Percentiles rank a stretch among this genome's conserved stretches.
These are phyloP conservation scores for Aphidius colemani DNA, from an alignment of 2,888 invertebrate species.

Conservation along the genomic window DNA sequence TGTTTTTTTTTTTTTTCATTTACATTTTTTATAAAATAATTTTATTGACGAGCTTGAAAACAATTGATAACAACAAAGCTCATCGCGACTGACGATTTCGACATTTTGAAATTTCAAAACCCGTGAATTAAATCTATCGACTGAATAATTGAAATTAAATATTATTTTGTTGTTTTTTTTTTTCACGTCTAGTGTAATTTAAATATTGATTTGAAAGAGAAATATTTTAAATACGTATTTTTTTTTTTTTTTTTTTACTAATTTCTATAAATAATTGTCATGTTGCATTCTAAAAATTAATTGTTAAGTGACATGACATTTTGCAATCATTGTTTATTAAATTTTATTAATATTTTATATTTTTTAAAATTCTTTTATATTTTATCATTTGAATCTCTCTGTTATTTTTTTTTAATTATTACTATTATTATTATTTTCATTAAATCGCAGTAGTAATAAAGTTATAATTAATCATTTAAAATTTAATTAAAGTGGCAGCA, in stretches of 20 bases:
- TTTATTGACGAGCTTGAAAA: too few relatives aligned
- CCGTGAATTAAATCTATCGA: conserved; percentile 36
- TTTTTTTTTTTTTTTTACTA: conserved; percentile 33
- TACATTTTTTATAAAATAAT: too few relatives aligned
- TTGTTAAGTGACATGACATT: conserved; percentile 54
- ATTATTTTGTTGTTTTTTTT: neutral
- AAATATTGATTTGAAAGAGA: conserved; percentile 46
- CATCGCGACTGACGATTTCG: too few relatives aligned
- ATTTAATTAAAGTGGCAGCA: conserved; percentile 58
- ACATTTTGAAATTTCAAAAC: too few relatives aligned
- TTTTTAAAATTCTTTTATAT: conserved; percentile 34
- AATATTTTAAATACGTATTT: conserved; percentile 29
- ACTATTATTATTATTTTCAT: conserved; percentile 27
- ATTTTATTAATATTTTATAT: conserved; percentile 36
- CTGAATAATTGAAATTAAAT: conserved; percentile 47
- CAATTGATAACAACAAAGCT: too few relatives aligned
- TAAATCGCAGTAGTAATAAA: conserved; percentile 56
- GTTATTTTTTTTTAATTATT: conserved; percentile 32
- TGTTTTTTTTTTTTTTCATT: too few relatives aligned
- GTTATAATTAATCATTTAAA: conserved; percentile 51
- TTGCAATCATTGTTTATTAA: conserved; percentile 14
- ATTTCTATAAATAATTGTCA: conserved; percentile 31
- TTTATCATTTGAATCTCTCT: conserved; percentile 31
- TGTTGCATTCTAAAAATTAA: conserved; percentile 54
- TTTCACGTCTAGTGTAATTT: conserved; percentile 51